These are phyloP conservation scores for Caenorhabditis parvicauda DNA, from an alignment of 2,888 invertebrate species.

Conservation along the genomic window DNA sequence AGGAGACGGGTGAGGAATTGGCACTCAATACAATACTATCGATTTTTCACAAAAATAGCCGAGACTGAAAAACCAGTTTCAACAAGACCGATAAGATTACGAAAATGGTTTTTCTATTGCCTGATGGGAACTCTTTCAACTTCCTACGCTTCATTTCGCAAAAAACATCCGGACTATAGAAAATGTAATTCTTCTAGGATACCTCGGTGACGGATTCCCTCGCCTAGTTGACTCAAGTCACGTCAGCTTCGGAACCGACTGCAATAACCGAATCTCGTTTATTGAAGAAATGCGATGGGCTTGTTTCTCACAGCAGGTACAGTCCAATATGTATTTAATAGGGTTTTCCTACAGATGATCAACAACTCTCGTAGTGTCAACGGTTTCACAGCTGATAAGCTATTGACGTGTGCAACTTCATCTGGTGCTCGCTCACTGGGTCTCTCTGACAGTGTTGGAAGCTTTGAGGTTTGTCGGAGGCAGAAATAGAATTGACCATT, in stretches of 20 bases:
- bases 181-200: no score
- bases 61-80: no score
- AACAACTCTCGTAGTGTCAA: slow-evolving; percentile 52
- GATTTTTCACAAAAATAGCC: no score
- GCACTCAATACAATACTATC: no score
- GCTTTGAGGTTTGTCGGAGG: slow-evolving; percentile 33
- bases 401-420: slow-evolving; percentile 46
- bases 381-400: slow-evolving; percentile 39
- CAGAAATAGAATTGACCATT: no score
- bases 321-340: slow-evolving; percentile 1
- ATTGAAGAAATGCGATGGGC: slow-evolving; percentile 61
- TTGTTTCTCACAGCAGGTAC: slow-evolving; percentile 57
- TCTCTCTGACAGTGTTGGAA: slow-evolving; percentile 32
- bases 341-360: slow-evolving; percentile 36
- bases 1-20: no score
- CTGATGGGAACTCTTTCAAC: no score
- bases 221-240: slow-evolving; percentile 29
- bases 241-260: slow-evolving; percentile 59
- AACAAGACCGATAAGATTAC: no score
- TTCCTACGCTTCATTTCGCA: no score
- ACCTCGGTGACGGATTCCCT: slow-evolving; percentile 59
- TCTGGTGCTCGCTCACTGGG: slow-evolving; percentile 54
- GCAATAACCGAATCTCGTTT: slow-evolving; percentile 58
- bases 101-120: not conserved
- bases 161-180: not conserved